Conservation (phyloP, 1,140 invertebrate species). For the Lordiphosa clarofinis region DNA sequence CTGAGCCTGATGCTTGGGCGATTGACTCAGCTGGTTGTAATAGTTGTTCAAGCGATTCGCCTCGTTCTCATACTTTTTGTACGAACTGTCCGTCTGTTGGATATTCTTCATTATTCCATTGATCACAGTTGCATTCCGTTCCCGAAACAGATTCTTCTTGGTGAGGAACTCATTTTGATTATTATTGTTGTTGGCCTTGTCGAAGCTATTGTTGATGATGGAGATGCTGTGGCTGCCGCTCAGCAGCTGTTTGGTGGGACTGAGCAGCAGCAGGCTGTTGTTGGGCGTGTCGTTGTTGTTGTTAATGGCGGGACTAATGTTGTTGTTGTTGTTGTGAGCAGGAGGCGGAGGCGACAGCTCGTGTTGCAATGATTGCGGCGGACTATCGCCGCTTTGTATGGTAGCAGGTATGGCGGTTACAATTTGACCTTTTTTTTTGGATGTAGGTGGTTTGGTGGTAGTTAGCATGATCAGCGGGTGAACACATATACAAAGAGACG, state of each 20-base stretch:
- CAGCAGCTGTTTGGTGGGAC: slow-evolving; percentile 70
- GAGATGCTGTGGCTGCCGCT: slow-evolving; percentile 74
- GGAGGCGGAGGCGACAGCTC: slow-evolving; percentile 38
- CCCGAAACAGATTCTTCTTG: slow-evolving; percentile 76
- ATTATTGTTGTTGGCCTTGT: slow-evolving; percentile 56
- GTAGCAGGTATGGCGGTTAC: slow-evolving; percentile 77
- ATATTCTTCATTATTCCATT: slow-evolving; percentile 79
- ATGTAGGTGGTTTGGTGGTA: slow-evolving; percentile 23
- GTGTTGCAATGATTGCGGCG: slow-evolving; percentile 64
- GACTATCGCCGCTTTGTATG: slow-evolving; percentile 71
- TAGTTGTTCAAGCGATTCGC: slow-evolving; percentile 76
- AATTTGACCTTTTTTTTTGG: slow-evolving; percentile 64
- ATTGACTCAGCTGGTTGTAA: slow-evolving; percentile 65
- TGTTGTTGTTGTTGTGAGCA: slow-evolving; percentile 31
- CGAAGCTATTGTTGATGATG: slow-evolving; percentile 77
- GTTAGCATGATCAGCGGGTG: slow-evolving; percentile 70
- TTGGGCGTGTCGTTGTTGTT: slow-evolving; percentile 63
- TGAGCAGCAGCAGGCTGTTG: slow-evolving; percentile 68
- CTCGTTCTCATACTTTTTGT: slow-evolving; percentile 78
- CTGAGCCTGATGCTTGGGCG: slow-evolving; percentile 60
- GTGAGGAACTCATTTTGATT: slow-evolving; percentile 73
- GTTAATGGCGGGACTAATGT: slow-evolving; percentile 34
- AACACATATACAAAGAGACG: slow-evolving; percentile 46
- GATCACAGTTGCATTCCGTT: slow-evolving; percentile 76
- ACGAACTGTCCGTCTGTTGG: slow-evolving; percentile 62